Conservation (phyloP, 2,113 vertebrate species). For the Sclerurus mexicanus region DNA sequence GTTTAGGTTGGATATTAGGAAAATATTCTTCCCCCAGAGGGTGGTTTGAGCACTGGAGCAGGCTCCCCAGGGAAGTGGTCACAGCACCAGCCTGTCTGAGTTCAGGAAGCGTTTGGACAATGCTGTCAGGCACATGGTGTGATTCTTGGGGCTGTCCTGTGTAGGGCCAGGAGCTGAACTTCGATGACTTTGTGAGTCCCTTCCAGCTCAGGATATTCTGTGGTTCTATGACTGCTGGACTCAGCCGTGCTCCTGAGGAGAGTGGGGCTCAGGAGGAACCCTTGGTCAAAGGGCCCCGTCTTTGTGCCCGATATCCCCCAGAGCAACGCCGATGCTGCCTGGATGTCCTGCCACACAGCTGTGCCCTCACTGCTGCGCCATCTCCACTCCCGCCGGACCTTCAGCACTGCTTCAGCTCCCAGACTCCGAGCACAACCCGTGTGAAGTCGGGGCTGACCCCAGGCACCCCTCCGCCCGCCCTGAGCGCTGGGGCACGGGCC, state of each 20-base stretch:
- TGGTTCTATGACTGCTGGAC: too few relatives aligned
- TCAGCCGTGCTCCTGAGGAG: neutral
- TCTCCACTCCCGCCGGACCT: neutral
- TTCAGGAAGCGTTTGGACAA: neutral
- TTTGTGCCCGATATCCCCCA: too few relatives aligned
- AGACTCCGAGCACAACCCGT: rapidly evolving
- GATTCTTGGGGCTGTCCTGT: neutral
- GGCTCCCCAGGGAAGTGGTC: neutral
- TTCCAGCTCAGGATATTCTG: neutral
- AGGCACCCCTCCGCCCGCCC: neutral
- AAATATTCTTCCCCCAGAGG: neutral
- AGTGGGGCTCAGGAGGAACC: neutral
- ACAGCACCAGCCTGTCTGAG: neutral
- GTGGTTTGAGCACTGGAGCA: neutral
- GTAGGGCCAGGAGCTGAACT: neutral
- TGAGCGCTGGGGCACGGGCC: neutral
- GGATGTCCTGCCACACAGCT: neutral
- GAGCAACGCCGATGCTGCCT: rapidly evolving
- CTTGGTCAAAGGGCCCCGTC: neutral
- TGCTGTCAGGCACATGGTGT: neutral
- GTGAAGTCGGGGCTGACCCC: neutral
- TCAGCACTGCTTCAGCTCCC: neutral
- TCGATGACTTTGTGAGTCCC: neutral
- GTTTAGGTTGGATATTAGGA: neutral
- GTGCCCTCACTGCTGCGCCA: rapidly evolving